Conservation (phyloP, 2,888 invertebrate genomes). For the Acanthoscelides obtectus region DNA sequence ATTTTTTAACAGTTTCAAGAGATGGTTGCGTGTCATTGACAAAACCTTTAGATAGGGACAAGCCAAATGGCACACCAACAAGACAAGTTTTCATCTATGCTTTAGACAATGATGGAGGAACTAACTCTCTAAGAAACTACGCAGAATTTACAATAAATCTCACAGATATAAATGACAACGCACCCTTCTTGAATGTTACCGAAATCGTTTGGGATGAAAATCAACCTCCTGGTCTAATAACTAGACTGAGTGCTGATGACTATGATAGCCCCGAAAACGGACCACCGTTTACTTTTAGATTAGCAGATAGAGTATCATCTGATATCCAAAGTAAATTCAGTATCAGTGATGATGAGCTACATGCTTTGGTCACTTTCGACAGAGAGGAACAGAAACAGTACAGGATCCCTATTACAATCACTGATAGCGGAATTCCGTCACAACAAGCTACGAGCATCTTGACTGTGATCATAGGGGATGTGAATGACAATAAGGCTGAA, state of each 20-base stretch:
- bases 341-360: conserved; percentile 60
- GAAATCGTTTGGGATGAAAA: conserved; percentile 84
- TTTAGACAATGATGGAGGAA: conserved; percentile 67
- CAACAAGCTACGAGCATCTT: conserved; percentile 78
- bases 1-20: conserved; percentile 67
- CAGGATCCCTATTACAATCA: conserved; percentile 82
- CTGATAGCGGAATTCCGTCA: conserved; percentile 72
- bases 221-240: conserved; percentile 58
- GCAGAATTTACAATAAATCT: conserved; percentile 64
- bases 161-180: conserved; percentile 91
- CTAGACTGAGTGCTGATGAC: conserved; percentile 67
- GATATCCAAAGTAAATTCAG: conserved; percentile 69
- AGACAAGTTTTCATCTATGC: conserved; percentile 75
- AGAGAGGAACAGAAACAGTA: conserved; percentile 85
- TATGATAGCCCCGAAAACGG: conserved; percentile 80
- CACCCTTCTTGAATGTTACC: conserved; percentile 76
- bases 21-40: conserved; percentile 70
- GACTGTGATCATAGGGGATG: conserved; percentile 88
- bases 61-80: conserved; percentile 75
- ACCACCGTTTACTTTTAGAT: conserved; percentile 73
- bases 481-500: conserved; percentile 87
- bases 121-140: conserved; percentile 59
- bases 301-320: conserved; percentile 61
- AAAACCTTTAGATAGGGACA: conserved; percentile 82
- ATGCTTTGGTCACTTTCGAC: conserved; percentile 74